These are phyloP conservation scores for Hybos culiciformis DNA, from an alignment of 2,888 invertebrate genomes.

Conservation along the genomic window DNA sequence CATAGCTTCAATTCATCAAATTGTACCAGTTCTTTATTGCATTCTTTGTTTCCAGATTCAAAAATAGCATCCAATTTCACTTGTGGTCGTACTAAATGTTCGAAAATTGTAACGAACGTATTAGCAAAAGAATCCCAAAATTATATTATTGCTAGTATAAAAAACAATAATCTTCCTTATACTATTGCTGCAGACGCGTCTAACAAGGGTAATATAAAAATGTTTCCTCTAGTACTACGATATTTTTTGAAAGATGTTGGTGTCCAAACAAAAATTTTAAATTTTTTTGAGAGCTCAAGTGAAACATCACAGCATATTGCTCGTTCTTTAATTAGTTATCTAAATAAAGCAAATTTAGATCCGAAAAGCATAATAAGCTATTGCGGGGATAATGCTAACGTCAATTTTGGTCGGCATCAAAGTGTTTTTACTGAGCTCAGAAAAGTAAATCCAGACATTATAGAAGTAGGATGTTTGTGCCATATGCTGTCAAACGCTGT, in stretches of 20 bases:
- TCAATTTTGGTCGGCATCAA: slow-evolving; percentile 6
- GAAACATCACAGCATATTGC: slow-evolving; percentile 1
- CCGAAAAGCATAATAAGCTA: slow-evolving; percentile 3
- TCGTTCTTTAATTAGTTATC: not conserved
- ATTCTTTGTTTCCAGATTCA: slow-evolving; percentile 1
- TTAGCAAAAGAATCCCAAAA: not conserved
- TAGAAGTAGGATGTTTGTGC: slow-evolving; percentile 1
- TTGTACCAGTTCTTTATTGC: slow-evolving; percentile 3
- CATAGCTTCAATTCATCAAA: not conserved
- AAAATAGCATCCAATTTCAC: slow-evolving; percentile 3
- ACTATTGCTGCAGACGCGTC: not conserved
- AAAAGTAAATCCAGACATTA: not conserved
- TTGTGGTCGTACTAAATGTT: slow-evolving; percentile 2
- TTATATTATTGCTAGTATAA: not conserved
- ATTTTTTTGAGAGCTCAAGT: slow-evolving; percentile 1
- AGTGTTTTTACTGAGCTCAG: not conserved
- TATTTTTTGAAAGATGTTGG: slow-evolving; percentile 3
- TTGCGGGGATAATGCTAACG: slow-evolving; percentile 6
- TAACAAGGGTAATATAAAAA: slow-evolving; percentile 3
- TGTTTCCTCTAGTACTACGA: slow-evolving; percentile 1
- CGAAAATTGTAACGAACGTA: not conserved
- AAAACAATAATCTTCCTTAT: not conserved
- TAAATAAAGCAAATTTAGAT: slow-evolving; percentile 4
- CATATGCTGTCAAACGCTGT: slow-evolving; percentile 2
- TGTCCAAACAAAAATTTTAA: not conserved